Evolutionary conservation across 2,113 vertebrate genomes (phyloP), one percentile per base, ranked within the genome.

Genomic region (Colistium nudipinnis): DNA sequence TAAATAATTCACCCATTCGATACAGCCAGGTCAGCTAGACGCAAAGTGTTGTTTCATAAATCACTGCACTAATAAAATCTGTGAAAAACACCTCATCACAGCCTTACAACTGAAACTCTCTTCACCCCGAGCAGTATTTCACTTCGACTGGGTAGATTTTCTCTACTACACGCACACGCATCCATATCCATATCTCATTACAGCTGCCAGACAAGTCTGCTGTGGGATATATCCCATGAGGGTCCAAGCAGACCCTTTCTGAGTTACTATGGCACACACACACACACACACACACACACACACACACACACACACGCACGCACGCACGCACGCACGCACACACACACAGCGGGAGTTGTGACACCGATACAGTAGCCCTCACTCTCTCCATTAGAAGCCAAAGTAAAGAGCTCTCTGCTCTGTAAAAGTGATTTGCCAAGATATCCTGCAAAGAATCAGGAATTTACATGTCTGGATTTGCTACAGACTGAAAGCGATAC

Each of bases 381-480:
- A 45, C 57, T 80, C 76, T 79, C 76, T 74, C 74, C 62, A 52
- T 64, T 49, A 81, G 73, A 76, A 86, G 91, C 90, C 90, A 92
- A 91, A 90, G 84, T 87, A 92, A 91, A 91, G 84, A 89, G 71
- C 65, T 66, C 74, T 72, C 77, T 76, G 79, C 87, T 89, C 88
- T 91, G 88, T 89, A 78, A 91, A 93, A 90, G 86, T 87, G 84
- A 92, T 90, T 89, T 89, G 80, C 82, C 83, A 84, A 88, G 82
- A 83, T 81, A 87, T 84, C 89, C 87, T 77, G 82, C 88, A 88
- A 84, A 89, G 86, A 83, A 86, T 62, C 62, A 85, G 85, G 68
- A 88, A 85, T 92, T 89, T 87, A 84, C 85, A 88, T 82, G 90
- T 90, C 86, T 92, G 86, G 85, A 87, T 87, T 79, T 72, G 71